phyloP scores from a whole-genome alignment of 2,888 invertebrate genomes.

The Aleiodes leptofemur region DNA sequence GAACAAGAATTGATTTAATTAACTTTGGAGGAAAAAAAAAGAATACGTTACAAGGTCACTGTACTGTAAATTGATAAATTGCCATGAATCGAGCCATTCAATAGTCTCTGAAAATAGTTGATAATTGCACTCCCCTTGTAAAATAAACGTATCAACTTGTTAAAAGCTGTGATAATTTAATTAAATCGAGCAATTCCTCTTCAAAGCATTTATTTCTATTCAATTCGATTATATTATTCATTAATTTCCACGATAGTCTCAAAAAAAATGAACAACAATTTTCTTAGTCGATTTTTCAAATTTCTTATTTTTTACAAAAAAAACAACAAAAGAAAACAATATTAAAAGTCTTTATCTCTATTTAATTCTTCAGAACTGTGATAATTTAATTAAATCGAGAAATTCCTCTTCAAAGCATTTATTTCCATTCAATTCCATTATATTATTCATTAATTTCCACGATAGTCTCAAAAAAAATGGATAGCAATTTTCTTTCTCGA shows the following conservation, averaged over 20 bases:
- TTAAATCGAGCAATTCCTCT: neutral
- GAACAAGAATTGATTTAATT: slow-evolving; percentile 42
- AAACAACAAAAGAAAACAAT: too few relatives aligned
- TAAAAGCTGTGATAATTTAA: neutral
- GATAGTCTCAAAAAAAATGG: too few relatives aligned
- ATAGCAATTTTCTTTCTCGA: neutral
- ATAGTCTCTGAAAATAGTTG: slow-evolving; percentile 36
- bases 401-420: neutral
- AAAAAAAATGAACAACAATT: neutral
- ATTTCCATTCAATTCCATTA: too few relatives aligned
- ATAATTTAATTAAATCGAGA: neutral
- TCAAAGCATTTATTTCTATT: neutral
- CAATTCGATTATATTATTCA: too few relatives aligned
- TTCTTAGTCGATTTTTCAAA: neutral
- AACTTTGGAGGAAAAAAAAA: slow-evolving; percentile 30
- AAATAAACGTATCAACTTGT: neutral
- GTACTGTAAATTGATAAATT: slow-evolving; percentile 53
- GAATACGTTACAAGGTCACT: slow-evolving; percentile 51
- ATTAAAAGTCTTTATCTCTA: too few relatives aligned
- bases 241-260: too few relatives aligned
- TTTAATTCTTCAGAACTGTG: neutral
- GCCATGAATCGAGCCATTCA: slow-evolving; percentile 45
- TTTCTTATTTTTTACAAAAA: too few relatives aligned
- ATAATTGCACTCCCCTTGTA: slow-evolving; percentile 20
- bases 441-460: too few relatives aligned